Evolutionary conservation across 1,140 invertebrate species (phyloP).

Genomic region (Achatina immaculata): DNA sequence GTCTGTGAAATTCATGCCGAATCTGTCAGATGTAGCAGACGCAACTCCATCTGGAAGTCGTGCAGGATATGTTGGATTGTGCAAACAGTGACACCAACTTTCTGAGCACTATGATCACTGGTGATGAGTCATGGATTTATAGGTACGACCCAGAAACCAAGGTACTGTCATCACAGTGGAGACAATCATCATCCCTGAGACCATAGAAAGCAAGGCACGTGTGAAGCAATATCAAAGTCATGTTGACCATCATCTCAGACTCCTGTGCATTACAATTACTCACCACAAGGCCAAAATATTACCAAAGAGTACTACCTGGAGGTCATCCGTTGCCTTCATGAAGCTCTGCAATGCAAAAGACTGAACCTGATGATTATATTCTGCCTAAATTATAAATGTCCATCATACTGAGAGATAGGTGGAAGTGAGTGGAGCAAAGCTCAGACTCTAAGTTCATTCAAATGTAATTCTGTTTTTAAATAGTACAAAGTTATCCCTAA

Average conservation of each 20-base stretch:
- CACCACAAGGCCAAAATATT: neutral
- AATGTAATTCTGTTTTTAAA: too few species aligned
- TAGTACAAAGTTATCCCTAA: too few species aligned
- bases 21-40: neutral
- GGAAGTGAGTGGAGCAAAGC: too few species aligned
- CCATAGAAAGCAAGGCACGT: neutral
- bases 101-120: constrained; percentile 3
- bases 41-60: neutral
- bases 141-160: neutral
- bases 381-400: too few species aligned
- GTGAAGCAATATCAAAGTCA: neutral
- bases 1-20: neutral
- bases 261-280: neutral
- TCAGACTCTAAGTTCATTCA: too few species aligned
- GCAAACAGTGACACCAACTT: neutral
- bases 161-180: neutral
- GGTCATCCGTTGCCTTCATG: too few species aligned
- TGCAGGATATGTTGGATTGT: neutral
- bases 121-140: neutral
- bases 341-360: too few species aligned
- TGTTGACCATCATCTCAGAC: neutral
- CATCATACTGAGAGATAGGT: too few species aligned
- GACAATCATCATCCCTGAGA: neutral
- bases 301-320: too few species aligned
- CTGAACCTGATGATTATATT: too few species aligned